These are phyloP conservation scores for Leptestheria dahalacensis DNA, from an alignment of 1,140 invertebrate genomes.

Conservation along the genomic window DNA sequence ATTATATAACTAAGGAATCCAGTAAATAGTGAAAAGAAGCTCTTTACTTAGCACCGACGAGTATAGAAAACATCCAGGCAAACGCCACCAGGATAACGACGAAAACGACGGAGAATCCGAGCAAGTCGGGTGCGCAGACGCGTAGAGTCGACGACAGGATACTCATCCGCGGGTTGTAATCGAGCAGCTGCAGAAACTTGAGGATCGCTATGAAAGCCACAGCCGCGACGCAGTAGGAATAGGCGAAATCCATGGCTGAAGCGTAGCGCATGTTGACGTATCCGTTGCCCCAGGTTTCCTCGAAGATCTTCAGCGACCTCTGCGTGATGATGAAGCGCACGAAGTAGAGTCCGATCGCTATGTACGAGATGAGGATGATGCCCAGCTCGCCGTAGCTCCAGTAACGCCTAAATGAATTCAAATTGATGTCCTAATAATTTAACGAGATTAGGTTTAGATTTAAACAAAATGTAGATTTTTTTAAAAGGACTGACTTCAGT, in stretches of 20 bases:
- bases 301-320: conserved; percentile 1
- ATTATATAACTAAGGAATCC: not conserved
- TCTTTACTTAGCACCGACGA: conserved; percentile 1
- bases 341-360: not conserved
- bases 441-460: conserved; percentile 12
- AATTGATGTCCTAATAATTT: conserved; percentile 17
- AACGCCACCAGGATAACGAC: not conserved
- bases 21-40: not conserved
- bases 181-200: conserved; percentile 6
- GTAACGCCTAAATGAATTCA: conserved; percentile 17
- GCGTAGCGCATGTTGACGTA: conserved; percentile 11
- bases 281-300: not conserved
- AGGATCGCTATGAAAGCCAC: not conserved
- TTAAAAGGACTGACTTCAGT: not conserved
- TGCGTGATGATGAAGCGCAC: not conserved
- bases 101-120: conserved; percentile 1
- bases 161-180: conserved; percentile 2
- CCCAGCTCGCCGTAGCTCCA: conserved; percentile 1
- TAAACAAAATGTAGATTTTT: conserved; percentile 9
- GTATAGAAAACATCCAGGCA: not conserved
- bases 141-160: not conserved
- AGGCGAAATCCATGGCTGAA: conserved; percentile 10
- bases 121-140: not conserved
- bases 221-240: not conserved
- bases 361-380: not conserved